Evolutionary conservation across 1,140 invertebrate genomes (phyloP), one percentile per base, ranked within the genome.

Genomic region (Bombus superbus): DNA sequence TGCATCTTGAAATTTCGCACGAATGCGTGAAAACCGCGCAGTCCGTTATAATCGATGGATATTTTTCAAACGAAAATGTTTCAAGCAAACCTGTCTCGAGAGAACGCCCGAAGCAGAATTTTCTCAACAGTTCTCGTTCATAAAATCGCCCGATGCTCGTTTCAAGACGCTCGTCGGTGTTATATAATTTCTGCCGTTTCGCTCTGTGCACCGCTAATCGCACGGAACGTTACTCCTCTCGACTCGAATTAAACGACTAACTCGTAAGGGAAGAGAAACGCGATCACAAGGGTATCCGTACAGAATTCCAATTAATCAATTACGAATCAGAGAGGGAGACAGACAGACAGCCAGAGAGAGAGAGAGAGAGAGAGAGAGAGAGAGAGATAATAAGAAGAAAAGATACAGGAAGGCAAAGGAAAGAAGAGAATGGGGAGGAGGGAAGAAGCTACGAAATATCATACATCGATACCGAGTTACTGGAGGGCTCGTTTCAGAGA

Each of bases 401-500:
- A 59, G 32, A 32, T 18, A 25, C 3, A 3, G 18, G 1, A 35
- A 66, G 15, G 1, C 1, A 75, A 32, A 13, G 13, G 6, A 32
- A 18, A 35, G 11, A 32, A 32, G 32, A 32, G 32, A 32, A 32
- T 32, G 32, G 32, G 32, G 32, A 32, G 32, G 32, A 13, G 13
- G 6, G 32, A 18, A 35, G 11, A 40, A 42, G 32, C 22, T 47
- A 76, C 28, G n/a, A 81, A 53, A 64, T 84, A 89, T 78, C 57
- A 83, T 76, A 79, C 81, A 83, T 81, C 80, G 89, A 68, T 92
- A 94, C 94, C 94, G 73, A 92, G 84, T 35, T 88, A 86, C 80
- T 90, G 87, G 32, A 95, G 90, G 57, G 87, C 83, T 85, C 93
- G 81, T 84, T 93, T 94, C 75, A 94, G 86, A 42, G 90, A 90